Evolutionary conservation across 2,888 invertebrate species (phyloP), one percentile per base, ranked within the genome.

Genomic region (Cactoblastis cactorum): DNA sequence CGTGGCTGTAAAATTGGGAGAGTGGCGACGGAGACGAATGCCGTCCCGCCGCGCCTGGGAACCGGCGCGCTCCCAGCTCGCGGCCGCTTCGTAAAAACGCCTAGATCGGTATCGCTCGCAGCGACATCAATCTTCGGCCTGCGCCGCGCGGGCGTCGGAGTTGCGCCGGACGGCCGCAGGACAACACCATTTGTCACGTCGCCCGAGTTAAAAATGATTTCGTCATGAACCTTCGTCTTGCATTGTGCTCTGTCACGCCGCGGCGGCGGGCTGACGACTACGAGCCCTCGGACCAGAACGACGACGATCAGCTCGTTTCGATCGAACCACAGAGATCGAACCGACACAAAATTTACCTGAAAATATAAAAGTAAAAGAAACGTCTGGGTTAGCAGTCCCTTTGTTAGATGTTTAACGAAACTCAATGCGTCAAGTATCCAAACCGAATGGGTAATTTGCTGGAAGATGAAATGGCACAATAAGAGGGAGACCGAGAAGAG

Each of bases 11-110:
- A 53, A 48, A 51, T 35, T 41, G 24, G 49, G 60, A 64, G 66
- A 67, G 77, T 76, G 83, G 83, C 78, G 84, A 80, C 84, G 81
- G 77, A 71, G 77, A 72, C 75, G 75, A 61, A 71, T 72, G 77
- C 66, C 57, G 64, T 58, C 69, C 69, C 65, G 69, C 67, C 58
- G 71, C 63, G 73, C 63, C 69, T 62, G 70, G 62, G 69, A 65
- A 60, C 65, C 62, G 50, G 50, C 56, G 58, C 54, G 52, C 41
- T 38, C 50, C 56, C 48, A 58, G 37, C 48, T 49, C 50, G 55
- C 48, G 57, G 38, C 48, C 49, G 47, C n/a, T n/a, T 28, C 3
- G 46, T 66, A 67, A 58, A 66, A 70, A 61, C 67, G 58, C 64
- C 67, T 65, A 74, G 80, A 80, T 80, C 73, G 57, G 65, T 80